Percentiles rank a stretch among this genome's conserved stretches.
Conservation (phyloP, 2,113 vertebrate genomes). For the Mustelus asterias region DNA sequence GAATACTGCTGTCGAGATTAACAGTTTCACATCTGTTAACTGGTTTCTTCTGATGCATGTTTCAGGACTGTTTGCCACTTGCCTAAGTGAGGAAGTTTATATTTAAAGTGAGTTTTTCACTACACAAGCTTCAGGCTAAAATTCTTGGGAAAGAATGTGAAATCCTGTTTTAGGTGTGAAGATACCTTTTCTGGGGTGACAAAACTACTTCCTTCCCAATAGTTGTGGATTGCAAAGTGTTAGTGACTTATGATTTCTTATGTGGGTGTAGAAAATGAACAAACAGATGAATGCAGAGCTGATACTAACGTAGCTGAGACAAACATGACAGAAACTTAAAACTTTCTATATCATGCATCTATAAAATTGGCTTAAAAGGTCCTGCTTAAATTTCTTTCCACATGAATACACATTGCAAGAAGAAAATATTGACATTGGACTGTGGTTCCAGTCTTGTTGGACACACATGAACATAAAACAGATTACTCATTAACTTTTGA, state of each 20-base stretch:
- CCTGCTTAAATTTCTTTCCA: background rate
- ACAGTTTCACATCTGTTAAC: background rate
- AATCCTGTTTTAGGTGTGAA: background rate
- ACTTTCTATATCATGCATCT: background rate
- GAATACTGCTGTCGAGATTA: background rate
- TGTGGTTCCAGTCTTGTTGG: background rate
- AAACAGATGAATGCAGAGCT: background rate
- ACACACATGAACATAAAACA: background rate
- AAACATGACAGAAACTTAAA: background rate
- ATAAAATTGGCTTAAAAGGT: background rate
- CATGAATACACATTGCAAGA: background rate
- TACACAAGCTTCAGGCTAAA: background rate
- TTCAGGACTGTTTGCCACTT: background rate
- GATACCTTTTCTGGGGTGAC: background rate
- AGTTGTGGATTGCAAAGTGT: background rate
- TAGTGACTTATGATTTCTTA: background rate
- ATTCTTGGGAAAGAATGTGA: background rate
- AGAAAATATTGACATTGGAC: background rate
- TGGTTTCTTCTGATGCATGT: background rate
- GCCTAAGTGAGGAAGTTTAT: background rate
- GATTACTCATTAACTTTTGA: background rate
- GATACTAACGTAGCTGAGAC: background rate
- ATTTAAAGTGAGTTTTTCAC: background rate
- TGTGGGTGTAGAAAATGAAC: background rate
- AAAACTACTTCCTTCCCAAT: background rate